phyloP scores from a whole-genome alignment of 2,888 invertebrate species.

The Gortyna flavago region DNA sequence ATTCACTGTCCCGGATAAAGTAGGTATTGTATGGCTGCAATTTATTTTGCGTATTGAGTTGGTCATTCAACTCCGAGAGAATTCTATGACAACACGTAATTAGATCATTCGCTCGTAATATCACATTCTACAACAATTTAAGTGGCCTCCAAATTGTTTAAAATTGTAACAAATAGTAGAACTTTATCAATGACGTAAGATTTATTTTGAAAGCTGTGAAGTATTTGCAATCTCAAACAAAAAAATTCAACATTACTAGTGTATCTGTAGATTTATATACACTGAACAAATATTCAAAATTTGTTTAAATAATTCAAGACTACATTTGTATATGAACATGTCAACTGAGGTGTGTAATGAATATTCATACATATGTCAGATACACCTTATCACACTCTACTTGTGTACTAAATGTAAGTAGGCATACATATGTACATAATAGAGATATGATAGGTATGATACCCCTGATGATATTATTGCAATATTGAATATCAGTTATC shows the following conservation, averaged over 20 bases:
- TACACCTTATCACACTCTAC: slow-evolving; percentile 57
- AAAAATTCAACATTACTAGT: slow-evolving; percentile 3
- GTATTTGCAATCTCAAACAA: slow-evolving; percentile 24
- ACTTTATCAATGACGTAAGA: slow-evolving; percentile 25
- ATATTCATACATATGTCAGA: slow-evolving; percentile 35
- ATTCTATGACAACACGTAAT: slow-evolving; percentile 67
- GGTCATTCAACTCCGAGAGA: slow-evolving; percentile 70
- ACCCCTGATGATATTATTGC: slow-evolving; percentile 47
- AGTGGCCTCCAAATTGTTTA: slow-evolving; percentile 56
- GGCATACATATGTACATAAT: slow-evolving; percentile 32
- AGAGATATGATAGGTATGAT: slow-evolving; percentile 60
- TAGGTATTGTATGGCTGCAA: slow-evolving; percentile 32
- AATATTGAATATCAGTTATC: slow-evolving; percentile 46
- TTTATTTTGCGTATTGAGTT: slow-evolving; percentile 59
- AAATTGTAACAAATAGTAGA: slow-evolving; percentile 44
- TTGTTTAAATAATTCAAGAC: slow-evolving; percentile 17
- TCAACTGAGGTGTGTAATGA: slow-evolving; percentile 11
- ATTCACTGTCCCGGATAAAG: slow-evolving; percentile 14
- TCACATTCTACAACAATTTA: slow-evolving; percentile 60
- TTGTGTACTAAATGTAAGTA: slow-evolving; percentile 52
- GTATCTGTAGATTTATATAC: slow-evolving; percentile 5
- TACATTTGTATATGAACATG: slow-evolving; percentile 14
- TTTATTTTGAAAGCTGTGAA: slow-evolving; percentile 25
- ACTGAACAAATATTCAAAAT: slow-evolving; percentile 21
- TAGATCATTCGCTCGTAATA: slow-evolving; percentile 67